Percentiles rank a stretch among this genome's conserved stretches.
Conservation (phyloP, 2,888 invertebrate species). For the Erebia epiphron region DNA sequence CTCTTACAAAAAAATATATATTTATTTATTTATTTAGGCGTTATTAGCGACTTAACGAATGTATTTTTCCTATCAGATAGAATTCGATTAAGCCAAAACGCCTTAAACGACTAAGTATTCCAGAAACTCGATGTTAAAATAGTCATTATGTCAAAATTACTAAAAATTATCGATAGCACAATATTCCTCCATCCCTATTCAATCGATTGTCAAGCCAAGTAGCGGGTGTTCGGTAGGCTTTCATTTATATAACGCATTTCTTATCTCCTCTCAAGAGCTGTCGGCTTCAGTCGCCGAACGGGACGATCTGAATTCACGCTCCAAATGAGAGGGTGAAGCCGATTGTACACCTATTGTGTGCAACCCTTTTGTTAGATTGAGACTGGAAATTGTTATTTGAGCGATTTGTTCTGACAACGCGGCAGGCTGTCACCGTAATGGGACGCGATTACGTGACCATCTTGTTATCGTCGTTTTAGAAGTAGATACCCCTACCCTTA, state of each 20-base stretch:
- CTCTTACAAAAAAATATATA: too few species aligned
- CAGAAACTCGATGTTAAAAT: too few species aligned
- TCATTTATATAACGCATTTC: slow-evolving; percentile 65
- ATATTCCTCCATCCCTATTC: background rate
- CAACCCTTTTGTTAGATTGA: slow-evolving; percentile 40
- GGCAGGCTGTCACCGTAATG: background rate
- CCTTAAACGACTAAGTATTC: too few species aligned
- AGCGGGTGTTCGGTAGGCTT: slow-evolving; percentile 49
- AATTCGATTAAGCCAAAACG: too few species aligned
- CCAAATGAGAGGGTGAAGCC: slow-evolving; percentile 25
- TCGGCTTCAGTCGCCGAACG: slow-evolving; percentile 42
- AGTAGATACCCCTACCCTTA: too few species aligned
- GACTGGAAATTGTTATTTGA: slow-evolving; percentile 38
- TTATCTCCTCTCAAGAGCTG: slow-evolving; percentile 56
- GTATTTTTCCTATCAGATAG: too few species aligned
- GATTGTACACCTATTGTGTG: slow-evolving; percentile 27
- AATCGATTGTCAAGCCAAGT: slow-evolving; percentile 25
- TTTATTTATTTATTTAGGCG: too few species aligned
- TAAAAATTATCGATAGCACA: background rate
- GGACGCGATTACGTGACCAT: background rate
- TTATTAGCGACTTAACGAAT: too few species aligned
- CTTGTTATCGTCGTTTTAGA: background rate
- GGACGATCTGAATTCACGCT: slow-evolving; percentile 40
- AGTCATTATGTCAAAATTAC: background rate
- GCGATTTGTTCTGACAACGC: slow-evolving; percentile 33